Evolutionary conservation across 2,113 vertebrate species (phyloP).

Genomic region (Micromys minutus): DNA sequence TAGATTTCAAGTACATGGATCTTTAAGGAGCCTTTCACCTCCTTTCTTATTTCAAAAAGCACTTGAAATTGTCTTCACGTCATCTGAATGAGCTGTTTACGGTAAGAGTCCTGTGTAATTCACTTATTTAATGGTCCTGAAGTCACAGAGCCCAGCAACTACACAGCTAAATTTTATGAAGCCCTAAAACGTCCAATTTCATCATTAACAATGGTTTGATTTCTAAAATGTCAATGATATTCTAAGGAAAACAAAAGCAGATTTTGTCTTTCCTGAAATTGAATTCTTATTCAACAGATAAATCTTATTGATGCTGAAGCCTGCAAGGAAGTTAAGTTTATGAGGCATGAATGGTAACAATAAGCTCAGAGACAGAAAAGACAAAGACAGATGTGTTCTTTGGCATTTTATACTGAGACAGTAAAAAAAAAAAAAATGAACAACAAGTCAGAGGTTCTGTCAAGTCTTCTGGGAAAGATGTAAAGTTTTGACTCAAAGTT

Average conservation of each 20-base stretch:
- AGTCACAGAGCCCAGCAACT: background rate
- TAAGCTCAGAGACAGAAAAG: background rate
- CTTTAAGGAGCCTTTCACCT: background rate
- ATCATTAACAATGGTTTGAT: conserved; percentile 8
- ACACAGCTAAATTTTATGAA: background rate
- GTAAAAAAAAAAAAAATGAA: background rate
- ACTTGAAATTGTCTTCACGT: background rate
- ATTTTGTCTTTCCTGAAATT: conserved; percentile 57
- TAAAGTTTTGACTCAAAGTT: background rate
- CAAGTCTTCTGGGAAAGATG: background rate
- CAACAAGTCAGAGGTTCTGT: background rate
- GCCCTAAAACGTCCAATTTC: conserved; percentile 35
- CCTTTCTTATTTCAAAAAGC: background rate
- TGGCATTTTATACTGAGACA: background rate
- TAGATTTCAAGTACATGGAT: background rate
- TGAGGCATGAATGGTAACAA: background rate
- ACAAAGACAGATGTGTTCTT: background rate
- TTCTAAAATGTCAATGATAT: conserved; percentile 55
- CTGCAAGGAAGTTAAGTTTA: background rate
- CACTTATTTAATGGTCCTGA: background rate
- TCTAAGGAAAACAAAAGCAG: conserved; percentile 17
- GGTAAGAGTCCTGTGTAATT: background rate
- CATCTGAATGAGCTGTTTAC: background rate
- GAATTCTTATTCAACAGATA: conserved; percentile 42
- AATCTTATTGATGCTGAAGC: background rate